Base-by-base conservation (phyloP, 2,888 invertebrate species). In the Apamea monoglypha region DNA sequence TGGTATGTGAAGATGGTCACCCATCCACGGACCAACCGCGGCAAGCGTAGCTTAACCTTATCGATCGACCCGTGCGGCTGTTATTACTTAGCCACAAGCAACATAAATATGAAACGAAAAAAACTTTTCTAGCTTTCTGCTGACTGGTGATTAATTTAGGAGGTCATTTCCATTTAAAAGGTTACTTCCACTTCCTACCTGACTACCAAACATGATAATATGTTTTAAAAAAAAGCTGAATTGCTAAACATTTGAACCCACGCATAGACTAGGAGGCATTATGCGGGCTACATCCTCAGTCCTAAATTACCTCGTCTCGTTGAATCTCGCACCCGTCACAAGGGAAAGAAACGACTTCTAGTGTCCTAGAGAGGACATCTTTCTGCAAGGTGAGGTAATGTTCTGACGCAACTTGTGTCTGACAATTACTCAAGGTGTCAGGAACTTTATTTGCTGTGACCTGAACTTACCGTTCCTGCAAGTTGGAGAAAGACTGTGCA, bases 351-450 rank as follows among this genome's bases (percentile, higher is more conserved):
- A 86, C 71, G 53, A 83, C 78, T 81, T 85, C 74, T 78, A 85
- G 83, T 76, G 85, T 77, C 59, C 85, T 85, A 63, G 79, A 81
- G 81, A 68, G 74, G 76, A 87, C 81, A 81, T 85, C 76, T 86
- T 80, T 77, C 75, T 78, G 68, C 61, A 61, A 81, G 61, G 68
- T 83, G 71, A 72, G 76, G 83, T 81, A 78, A 80, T 84, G 67
- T 76, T 83, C 75, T 59, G 61, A 74, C 68, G 64, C 67, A 67
- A 85, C 76, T 86, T 70, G 63, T 72, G 68, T 63, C 76, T 69
- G 36, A 77, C 81, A 53, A 77, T 86, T 77, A 86, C 78, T 86
- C 81, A 78, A 25, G 36, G 36, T 83, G 78, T 73, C 86, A 75
- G 68, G 69, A 78, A 78, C 81, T 86, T 86, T 78, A 73, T 67